Percentiles rank a stretch among this genome's conserved stretches.
Conservation (phyloP, 1,140 invertebrate species). For the Lethrus apterus region DNA sequence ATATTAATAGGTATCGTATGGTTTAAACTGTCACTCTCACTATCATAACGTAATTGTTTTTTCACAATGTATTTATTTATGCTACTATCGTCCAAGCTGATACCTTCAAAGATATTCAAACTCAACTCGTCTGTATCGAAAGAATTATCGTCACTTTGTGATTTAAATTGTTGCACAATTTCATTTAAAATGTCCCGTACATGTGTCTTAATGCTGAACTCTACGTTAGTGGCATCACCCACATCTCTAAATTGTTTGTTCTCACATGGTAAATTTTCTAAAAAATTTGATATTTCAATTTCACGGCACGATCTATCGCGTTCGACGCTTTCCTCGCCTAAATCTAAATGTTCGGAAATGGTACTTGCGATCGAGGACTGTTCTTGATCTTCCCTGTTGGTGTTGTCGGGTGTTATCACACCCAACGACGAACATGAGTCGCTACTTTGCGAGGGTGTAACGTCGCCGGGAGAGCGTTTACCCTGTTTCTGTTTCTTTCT, state of each 20-base stretch:
- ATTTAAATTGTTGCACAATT: constrained; percentile 33
- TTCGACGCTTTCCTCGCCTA: constrained; percentile 29
- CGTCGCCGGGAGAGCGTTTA: constrained; percentile 4
- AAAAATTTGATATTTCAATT: constrained; percentile 33
- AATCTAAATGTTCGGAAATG: constrained; percentile 34
- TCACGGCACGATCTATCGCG: constrained; percentile 38
- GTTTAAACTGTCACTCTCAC: background rate
- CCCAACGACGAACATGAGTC: constrained; percentile 6
- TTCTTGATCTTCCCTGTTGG: background rate
- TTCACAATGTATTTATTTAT: constrained; percentile 27
- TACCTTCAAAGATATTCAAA: constrained; percentile 35
- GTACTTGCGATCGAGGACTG: constrained; percentile 14
- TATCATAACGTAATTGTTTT: too few relatives aligned
- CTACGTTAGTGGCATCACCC: constrained; percentile 16
- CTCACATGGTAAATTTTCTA: constrained; percentile 16
- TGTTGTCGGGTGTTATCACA: constrained; percentile 5
- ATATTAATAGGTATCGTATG: background rate
- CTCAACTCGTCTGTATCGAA: constrained; percentile 28
- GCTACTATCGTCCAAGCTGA: constrained; percentile 35
- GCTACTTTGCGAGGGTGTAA: constrained; percentile 9
- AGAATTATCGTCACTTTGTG: constrained; percentile 18
- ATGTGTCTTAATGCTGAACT: constrained; percentile 18
- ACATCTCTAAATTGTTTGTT: constrained; percentile 18
- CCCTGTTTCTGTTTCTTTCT: constrained; percentile 17
- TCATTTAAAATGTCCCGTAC: constrained; percentile 35